A percentile compares a stretch with the other conserved stretches of the same genome.
These are phyloP conservation scores for Hydrozoanthus gracilis DNA, from an alignment of 92 coral and sea anemone species.

Conservation along the genomic window DNA sequence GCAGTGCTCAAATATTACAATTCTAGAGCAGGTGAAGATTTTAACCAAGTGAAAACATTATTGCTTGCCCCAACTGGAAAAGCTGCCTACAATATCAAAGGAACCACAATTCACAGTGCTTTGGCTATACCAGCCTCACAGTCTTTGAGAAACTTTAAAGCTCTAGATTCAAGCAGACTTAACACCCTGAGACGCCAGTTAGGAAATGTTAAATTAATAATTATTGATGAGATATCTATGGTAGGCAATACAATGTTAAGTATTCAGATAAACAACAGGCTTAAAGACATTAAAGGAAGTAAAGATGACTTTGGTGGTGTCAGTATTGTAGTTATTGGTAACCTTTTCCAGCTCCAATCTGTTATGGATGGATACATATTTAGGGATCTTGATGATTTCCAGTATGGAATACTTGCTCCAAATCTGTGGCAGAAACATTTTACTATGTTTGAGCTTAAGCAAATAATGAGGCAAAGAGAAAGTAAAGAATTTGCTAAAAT, in stretches of 20 bases:
- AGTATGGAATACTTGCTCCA: slow-evolving; percentile 67
- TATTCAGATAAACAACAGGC: slow-evolving; percentile 36
- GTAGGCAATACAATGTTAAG: slow-evolving; percentile 30
- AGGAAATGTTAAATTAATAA: neutral
- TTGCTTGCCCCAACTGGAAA: slow-evolving; percentile 11
- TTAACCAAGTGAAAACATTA: slow-evolving; percentile 58
- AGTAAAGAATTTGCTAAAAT: slow-evolving; percentile 64
- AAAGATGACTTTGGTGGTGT: slow-evolving; percentile 29
- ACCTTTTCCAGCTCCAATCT: slow-evolving; percentile 65
- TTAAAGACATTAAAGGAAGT: slow-evolving; percentile 66
- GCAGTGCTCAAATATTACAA: slow-evolving; percentile 21
- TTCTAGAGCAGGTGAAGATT: slow-evolving; percentile 57
- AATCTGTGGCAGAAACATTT: slow-evolving; percentile 64
- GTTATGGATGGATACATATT: slow-evolving; percentile 67
- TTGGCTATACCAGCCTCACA: slow-evolving; percentile 71
- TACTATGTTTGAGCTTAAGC: slow-evolving; percentile 62
- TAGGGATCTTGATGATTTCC: slow-evolving; percentile 57
- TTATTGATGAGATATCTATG: slow-evolving; percentile 62
- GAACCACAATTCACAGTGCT: slow-evolving; percentile 70
- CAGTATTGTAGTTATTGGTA: slow-evolving; percentile 59
- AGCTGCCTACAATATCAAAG: slow-evolving; percentile 17
- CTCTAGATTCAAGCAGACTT: neutral
- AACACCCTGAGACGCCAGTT: slow-evolving; percentile 56
- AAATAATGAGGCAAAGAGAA: slow-evolving; percentile 72
- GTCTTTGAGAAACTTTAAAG: slow-evolving; percentile 37